Base-by-base conservation (phyloP, 2,888 invertebrate species). In the Nudaria mundana region DNA sequence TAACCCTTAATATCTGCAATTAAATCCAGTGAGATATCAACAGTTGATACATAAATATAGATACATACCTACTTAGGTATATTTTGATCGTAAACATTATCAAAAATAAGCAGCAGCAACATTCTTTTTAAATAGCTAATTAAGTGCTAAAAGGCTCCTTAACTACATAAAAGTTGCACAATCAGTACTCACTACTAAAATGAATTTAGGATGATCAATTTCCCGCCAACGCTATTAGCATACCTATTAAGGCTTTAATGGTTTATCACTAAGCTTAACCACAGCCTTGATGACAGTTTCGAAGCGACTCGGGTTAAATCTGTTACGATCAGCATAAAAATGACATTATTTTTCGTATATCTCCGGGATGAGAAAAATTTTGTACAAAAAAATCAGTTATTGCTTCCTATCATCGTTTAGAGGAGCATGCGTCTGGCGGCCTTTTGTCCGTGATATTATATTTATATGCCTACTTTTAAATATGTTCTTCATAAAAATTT, bases 301-400 rank as follows among this genome's bases (percentile, higher is more conserved):
- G 49, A 62, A 57, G 56, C 53, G 55, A 66, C 60, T 55, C 52
- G 29, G 63, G 64, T 64, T 66, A 66, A 70, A 69, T 67, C 67
- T 67, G 71, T 76, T 72, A 76, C 51, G 76, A 73, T 70, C 63
- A 57, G 61, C 68, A 67, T 76, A 76, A 76, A 69, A 75, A 69
- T 59, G 65, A 62, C 71, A 66, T 71, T 71, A 69, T 62, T 61
- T 61, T 55, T 62, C 46, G 48, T 46, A 44, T 43, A 48, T 56
- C 53, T 44, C 15, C 26, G 40, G 42, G 42, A 51, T 46, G 42
- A 28, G 32, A 53, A 24, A 41, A 40, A 39, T 52, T 56, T 47
- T 28, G 14, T 22, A 1, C 5, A 23, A 37, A 48, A 46, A 47
- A 39, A 6, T 3, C 3, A 22, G 20, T 38, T 39, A 23, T 44